These are phyloP conservation scores for Micromys minutus DNA, from an alignment of 2,113 vertebrate species.

Conservation along the genomic window DNA sequence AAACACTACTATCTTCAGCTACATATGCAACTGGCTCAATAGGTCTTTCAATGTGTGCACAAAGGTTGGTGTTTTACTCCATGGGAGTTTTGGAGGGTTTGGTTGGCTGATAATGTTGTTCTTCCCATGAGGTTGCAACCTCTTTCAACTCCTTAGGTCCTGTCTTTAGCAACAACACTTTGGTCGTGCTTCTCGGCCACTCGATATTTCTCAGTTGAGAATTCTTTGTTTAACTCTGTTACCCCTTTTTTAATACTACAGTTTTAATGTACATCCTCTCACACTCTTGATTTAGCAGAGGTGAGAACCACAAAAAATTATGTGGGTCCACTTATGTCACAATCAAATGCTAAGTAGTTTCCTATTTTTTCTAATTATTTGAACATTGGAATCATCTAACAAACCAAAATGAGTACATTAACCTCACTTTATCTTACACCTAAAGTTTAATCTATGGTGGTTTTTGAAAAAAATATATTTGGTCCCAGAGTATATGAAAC, in stretches of 20 bases:
- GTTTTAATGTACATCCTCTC: not conserved
- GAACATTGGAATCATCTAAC: not conserved
- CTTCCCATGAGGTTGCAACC: no score
- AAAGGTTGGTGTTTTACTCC: no score
- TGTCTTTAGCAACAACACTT: no score
- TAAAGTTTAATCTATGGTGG: not conserved
- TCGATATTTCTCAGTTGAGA: no score
- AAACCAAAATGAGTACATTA: not conserved
- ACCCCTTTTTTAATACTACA: not conserved
- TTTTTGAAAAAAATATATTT: constrained; percentile 15
- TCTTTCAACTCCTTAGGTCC: no score
- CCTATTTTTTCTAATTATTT: not conserved
- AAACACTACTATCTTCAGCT: no score
- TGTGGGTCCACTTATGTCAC: not conserved
- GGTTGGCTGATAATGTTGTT: no score
- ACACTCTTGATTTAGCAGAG: not conserved
- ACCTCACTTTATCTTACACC: not conserved
- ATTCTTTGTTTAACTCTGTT: no score
- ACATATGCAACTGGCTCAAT: no score
- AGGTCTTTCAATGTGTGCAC: no score
- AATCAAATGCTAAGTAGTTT: not conserved
- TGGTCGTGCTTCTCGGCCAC: no score
- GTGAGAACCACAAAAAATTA: not conserved
- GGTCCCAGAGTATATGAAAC: not conserved
- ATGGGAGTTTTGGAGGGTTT: no score